A percentile compares a stretch with the other conserved stretches of the same genome.
Evolutionary conservation across 2,797 vertebrate genomes (phyloP).

Genomic region (Sternotherus odoratus): DNA sequence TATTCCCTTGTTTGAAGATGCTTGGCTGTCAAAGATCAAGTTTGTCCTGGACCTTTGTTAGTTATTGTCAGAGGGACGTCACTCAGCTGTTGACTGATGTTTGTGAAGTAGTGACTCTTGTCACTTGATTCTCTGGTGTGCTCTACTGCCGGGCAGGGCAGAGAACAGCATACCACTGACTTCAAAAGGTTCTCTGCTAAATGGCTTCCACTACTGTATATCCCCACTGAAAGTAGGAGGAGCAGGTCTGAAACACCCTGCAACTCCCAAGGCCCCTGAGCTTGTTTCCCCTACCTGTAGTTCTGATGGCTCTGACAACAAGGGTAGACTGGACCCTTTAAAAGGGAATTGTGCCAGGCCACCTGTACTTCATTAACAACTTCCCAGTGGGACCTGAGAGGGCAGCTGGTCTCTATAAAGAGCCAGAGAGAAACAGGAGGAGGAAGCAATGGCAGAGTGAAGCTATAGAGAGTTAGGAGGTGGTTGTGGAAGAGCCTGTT

Average conservation of each 20-base stretch:
- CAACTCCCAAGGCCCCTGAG: background rate
- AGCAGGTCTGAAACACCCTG: constrained; percentile 25
- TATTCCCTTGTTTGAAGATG: background rate
- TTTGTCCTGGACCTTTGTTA: background rate
- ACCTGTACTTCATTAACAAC: background rate
- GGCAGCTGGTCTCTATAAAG: too few species aligned
- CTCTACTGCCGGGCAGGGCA: background rate
- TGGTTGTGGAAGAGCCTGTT: background rate
- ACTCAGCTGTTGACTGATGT: background rate
- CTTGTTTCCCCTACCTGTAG: background rate
- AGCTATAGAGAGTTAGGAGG: background rate
- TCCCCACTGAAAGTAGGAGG: background rate
- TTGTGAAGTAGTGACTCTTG: background rate
- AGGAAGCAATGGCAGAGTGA: too few species aligned
- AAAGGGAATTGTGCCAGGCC: too few species aligned
- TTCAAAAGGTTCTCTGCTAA: background rate
- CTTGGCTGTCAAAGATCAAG: background rate
- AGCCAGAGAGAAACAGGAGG: too few species aligned
- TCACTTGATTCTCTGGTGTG: background rate
- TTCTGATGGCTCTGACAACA: background rate
- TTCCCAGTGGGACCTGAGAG: background rate
- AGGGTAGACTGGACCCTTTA: background rate
- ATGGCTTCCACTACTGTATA: background rate
- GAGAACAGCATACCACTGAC: background rate
- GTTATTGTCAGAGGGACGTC: background rate